Evolutionary conservation across 2,113 vertebrate genomes (phyloP).

Genomic region (Oreotrochilus melanogaster): DNA sequence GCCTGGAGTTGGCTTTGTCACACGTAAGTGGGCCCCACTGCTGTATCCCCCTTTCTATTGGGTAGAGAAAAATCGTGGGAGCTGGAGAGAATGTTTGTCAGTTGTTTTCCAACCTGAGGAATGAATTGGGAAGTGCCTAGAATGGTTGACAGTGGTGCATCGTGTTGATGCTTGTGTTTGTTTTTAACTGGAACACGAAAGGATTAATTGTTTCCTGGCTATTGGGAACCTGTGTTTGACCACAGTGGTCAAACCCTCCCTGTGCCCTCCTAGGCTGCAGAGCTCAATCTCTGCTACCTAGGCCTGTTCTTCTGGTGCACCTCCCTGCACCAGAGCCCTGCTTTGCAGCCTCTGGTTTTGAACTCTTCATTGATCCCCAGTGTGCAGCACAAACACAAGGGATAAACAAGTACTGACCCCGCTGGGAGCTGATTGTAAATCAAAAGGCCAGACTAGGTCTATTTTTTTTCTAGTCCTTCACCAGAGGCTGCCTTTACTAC

Average conservation of each 20-base stretch:
- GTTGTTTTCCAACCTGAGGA: neutral
- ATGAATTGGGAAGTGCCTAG: neutral
- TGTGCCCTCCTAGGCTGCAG: neutral
- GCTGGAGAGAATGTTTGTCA: neutral
- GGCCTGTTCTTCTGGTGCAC: neutral
- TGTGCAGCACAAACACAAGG: fast-evolving
- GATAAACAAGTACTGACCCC: neutral
- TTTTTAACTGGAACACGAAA: neutral
- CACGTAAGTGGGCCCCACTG: conserved; percentile 82
- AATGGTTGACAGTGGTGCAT: neutral
- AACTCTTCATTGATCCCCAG: neutral
- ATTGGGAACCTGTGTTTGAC: neutral
- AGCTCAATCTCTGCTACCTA: neutral
- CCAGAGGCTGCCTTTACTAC: neutral
- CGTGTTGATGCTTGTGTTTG: neutral
- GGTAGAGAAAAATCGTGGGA: no score
- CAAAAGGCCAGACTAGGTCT: neutral
- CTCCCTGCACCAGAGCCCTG: neutral
- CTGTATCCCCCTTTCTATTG: neutral
- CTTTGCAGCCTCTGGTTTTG: neutral
- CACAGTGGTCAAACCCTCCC: neutral
- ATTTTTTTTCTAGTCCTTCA: neutral
- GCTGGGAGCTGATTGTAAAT: neutral
- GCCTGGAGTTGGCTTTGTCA: conserved; percentile 89
- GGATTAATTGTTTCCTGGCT: neutral